A percentile compares a stretch with the other conserved stretches of the same genome.
These are phyloP conservation scores for Phenganax marumi DNA, from an alignment of 92 coral and sea anemone species.

Conservation along the genomic window DNA sequence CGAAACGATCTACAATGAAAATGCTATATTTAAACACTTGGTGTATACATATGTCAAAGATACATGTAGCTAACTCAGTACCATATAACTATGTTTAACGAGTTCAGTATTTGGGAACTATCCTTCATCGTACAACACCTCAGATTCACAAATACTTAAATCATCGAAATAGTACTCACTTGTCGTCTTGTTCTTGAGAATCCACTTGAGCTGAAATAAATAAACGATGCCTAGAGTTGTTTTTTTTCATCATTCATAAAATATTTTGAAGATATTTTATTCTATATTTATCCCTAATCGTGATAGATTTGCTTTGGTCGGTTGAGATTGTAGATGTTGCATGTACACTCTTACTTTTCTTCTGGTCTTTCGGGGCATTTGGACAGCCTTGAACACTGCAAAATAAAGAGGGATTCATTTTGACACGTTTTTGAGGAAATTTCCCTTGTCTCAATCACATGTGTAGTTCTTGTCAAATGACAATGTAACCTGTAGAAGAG, in stretches of 20 bases:
- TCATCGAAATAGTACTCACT: background rate
- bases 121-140: background rate
- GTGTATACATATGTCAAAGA: background rate
- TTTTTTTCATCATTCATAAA: background rate
- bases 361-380: constrained; percentile 66
- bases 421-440: background rate
- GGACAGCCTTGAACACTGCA: constrained; percentile 96
- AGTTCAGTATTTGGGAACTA: too few relatives aligned
- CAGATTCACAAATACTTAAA: background rate
- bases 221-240: too few relatives aligned
- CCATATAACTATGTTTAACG: too few relatives aligned
- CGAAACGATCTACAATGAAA: constrained; percentile 20
- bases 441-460: too few relatives aligned
- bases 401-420: background rate
- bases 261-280: background rate
- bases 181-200: background rate
- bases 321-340: background rate
- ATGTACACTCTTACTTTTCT: constrained; percentile 43
- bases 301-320: background rate
- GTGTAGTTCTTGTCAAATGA: background rate
- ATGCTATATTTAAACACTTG: background rate
- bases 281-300: background rate
- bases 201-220: constrained; percentile 7
- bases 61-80: background rate
- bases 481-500: background rate